Evolutionary conservation across 2,797 vertebrate genomes (phyloP), one percentile per base, ranked within the genome.

Genomic region (Capromys pilorides): DNA sequence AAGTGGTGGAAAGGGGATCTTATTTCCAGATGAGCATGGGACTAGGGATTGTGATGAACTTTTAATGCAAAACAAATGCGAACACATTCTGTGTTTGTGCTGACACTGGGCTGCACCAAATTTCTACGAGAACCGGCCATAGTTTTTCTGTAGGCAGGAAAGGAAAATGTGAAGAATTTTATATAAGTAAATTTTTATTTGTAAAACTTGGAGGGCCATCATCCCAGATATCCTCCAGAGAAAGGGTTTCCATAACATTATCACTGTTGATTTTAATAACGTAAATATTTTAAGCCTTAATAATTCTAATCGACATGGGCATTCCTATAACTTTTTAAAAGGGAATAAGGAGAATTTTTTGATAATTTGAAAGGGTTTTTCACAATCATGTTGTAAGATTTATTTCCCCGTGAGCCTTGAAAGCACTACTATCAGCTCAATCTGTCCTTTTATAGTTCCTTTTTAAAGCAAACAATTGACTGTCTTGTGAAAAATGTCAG

Each of bases 1-100:
- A 94, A 93, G 71, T 49, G 33, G 39, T 73, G 11, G 36, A 85
- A 91, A 71, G 91, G 59, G 45, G 69, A 77, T 41, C 92, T 96
- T 87, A 61, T 87, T 96, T 86, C 78, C 51, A 93, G 77, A 80
- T 82, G 66, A 95, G 78, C 28, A 83, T 77, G 84, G 57, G 84
- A 90, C 88, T 75, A 84, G 73, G 78, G 49, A 87, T 71, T 49
- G 78, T 11, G 57, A 85, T 80, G 84, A 91, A 94, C n/a, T 81
- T 94, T 77, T 89, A 88, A 78, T 78, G 18, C 33, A 89, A 96
- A 96, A 91, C 84, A 93, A 83, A 87, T 51, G 85, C 94, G 24
- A 92, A 81, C 59, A n/a, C 88, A 22, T 69, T 49, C 41, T 49
- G 24, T 49, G 71, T 59, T 71, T 85, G 41, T 86, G n/a, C 49